These are phyloP conservation scores for Eumaeus atala DNA, from an alignment of 1,140 invertebrate genomes.

Conservation along the genomic window DNA sequence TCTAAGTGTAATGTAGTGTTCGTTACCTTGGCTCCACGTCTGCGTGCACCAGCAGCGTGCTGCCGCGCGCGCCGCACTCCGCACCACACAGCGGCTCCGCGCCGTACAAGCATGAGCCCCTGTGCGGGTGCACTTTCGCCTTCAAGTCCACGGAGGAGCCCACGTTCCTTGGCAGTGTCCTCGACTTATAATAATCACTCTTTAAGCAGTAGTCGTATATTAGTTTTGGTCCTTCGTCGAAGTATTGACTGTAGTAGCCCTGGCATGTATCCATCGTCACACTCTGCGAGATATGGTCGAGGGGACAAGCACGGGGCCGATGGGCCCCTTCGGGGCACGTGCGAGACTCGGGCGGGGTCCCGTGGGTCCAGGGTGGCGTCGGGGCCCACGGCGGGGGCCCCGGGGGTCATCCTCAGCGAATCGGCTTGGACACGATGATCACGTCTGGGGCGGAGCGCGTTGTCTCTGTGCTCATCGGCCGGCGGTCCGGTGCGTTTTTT, in stretches of 20 bases:
- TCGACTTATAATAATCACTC: constrained; percentile 52
- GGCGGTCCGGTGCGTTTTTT: constrained; percentile 55
- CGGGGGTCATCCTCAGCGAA: constrained; percentile 68
- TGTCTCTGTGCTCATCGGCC: constrained; percentile 83
- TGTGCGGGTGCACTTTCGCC: constrained; percentile 34
- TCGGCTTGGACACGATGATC: constrained; percentile 75
- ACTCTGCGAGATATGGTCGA: constrained; percentile 39
- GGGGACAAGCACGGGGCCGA: constrained; percentile 36
- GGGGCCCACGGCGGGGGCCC: constrained; percentile 62
- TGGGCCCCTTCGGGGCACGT: constrained; percentile 51
- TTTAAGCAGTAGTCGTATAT: constrained; percentile 62
- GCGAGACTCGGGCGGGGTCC: constrained; percentile 37
- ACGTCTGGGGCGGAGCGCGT: constrained; percentile 91
- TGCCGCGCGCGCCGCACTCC: constrained; percentile 23
- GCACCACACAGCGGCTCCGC: constrained; percentile 34
- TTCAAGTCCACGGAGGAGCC: constrained; percentile 49
- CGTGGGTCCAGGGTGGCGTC: constrained; percentile 44
- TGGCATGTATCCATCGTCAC: constrained; percentile 46
- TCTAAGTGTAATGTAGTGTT: too few relatives aligned
- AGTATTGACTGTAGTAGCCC: constrained; percentile 60
- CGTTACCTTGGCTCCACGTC: constrained; percentile 60
- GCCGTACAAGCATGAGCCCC: constrained; percentile 52
- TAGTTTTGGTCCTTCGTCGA: constrained; percentile 52
- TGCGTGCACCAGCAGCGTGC: constrained; percentile 44
- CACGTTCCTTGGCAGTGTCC: constrained; percentile 56